phyloP scores from a whole-genome alignment of 2,888 invertebrate species.

The Baccha elongata region DNA sequence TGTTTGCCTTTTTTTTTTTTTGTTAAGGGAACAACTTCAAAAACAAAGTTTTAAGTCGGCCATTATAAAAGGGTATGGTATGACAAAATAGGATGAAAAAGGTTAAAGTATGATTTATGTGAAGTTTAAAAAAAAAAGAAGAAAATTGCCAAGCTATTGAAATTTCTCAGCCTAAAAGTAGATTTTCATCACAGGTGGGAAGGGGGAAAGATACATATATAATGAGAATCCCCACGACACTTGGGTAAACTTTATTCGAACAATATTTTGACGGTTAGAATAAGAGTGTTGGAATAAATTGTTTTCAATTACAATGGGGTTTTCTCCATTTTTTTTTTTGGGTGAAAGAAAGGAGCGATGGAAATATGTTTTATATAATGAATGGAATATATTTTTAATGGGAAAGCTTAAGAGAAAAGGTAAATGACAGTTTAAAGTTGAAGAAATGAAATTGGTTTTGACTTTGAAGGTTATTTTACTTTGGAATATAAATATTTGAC shows the following conservation, averaged over 20 bases:
- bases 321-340: background rate
- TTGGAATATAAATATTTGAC: background rate
- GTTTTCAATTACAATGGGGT: conserved; percentile 3
- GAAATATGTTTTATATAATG: background rate
- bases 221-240: conserved; percentile 7
- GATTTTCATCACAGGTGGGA: background rate
- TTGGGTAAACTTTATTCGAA: conserved; percentile 1
- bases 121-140: conserved; percentile 25
- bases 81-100: conserved; percentile 17
- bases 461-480: background rate
- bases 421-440: background rate
- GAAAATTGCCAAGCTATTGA: conserved; percentile 37
- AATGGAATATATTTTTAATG: background rate
- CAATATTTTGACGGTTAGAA: conserved; percentile 5
- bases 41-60: conserved; percentile 40
- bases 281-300: conserved; percentile 5
- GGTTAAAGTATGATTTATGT: conserved; percentile 40
- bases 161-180: background rate
- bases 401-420: background rate
- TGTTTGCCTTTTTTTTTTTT: conserved; percentile 21
- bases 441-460: background rate
- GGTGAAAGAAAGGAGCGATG: background rate
- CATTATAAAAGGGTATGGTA: conserved; percentile 34
- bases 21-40: conserved; percentile 3
- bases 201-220: background rate